phyloP scores from a whole-genome alignment of 2,888 invertebrate genomes.

The Oscheius sp. region DNA sequence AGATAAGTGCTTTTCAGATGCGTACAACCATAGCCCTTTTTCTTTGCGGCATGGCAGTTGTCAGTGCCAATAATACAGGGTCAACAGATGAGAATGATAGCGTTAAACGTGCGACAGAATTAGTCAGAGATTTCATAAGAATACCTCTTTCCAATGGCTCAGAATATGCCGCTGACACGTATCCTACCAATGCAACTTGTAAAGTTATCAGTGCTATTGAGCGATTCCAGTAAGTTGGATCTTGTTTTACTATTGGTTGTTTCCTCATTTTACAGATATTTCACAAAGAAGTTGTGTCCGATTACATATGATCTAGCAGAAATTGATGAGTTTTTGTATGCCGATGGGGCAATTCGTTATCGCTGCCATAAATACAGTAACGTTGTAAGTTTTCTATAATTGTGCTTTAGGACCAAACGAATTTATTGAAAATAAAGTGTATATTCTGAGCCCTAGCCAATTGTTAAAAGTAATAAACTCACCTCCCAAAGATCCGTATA shows the following conservation, averaged over 20 bases:
- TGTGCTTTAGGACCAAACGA: constrained; percentile 7
- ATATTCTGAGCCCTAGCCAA: neutral
- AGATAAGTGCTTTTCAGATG: no score
- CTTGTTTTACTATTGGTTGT: neutral
- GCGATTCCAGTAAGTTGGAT: neutral
- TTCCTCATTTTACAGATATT: constrained; percentile 25
- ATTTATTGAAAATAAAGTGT: constrained; percentile 13
- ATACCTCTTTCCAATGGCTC: neutral
- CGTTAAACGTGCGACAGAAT: neutral
- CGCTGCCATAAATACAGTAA: constrained; percentile 28
- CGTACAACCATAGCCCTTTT: no score
- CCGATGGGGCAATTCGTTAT: constrained; percentile 7
- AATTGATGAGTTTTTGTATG: constrained; percentile 20
- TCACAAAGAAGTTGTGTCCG: constrained; percentile 2
- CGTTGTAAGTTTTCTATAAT: neutral
- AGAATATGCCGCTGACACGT: neutral
- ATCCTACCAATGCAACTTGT: neutral
- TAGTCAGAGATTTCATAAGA: neutral
- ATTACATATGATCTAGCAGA: neutral
- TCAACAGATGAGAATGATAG: neutral
- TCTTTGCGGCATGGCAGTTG: no score
- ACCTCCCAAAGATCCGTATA: constrained; percentile 4
- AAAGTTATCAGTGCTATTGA: neutral
- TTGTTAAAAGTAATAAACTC: constrained; percentile 1
- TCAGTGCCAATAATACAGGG: no score